Percentiles rank a stretch among this genome's conserved stretches.
Evolutionary conservation across 35 echinoderm and acorn worm species (phyloP).

Genomic region (Ptychodera flava): DNA sequence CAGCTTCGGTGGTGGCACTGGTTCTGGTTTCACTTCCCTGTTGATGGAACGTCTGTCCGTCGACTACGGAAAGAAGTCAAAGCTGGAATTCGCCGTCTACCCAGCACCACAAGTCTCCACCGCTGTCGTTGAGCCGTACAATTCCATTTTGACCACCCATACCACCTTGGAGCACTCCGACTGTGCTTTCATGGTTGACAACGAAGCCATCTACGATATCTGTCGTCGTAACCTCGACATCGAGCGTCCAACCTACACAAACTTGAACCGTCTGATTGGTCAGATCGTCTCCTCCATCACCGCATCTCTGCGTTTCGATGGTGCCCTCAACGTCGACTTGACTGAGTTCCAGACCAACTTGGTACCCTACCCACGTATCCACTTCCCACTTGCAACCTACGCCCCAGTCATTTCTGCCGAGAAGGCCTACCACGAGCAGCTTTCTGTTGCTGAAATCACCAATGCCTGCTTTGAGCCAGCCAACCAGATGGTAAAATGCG

Average conservation of each 20-base stretch:
- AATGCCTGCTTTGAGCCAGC: slow-evolving; percentile 99
- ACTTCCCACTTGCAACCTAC: slow-evolving; percentile 84
- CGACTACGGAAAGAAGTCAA: slow-evolving; percentile 92
- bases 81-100: slow-evolving; percentile 89
- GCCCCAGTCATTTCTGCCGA: slow-evolving; percentile 96
- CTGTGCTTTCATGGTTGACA: slow-evolving; percentile 94
- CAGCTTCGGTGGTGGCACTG: slow-evolving; percentile 89
- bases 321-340: slow-evolving; percentile 87
- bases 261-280: slow-evolving; percentile 84
- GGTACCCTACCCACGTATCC: slow-evolving; percentile 89
- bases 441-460: slow-evolving; percentile 94
- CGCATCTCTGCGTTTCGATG: slow-evolving; percentile 87
- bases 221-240: slow-evolving; percentile 89
- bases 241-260: slow-evolving; percentile 93
- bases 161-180: slow-evolving; percentile 93
- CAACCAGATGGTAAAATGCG: slow-evolving; percentile 99
- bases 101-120: slow-evolving; percentile 83
- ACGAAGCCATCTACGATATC: slow-evolving; percentile 92
- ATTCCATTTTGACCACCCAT: slow-evolving; percentile 86
- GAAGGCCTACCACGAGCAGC: slow-evolving; percentile 96
- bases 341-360: slow-evolving; percentile 95
- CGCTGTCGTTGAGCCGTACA: slow-evolving; percentile 90
- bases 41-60: slow-evolving; percentile 95
- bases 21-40: slow-evolving; percentile 84
- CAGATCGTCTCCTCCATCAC: slow-evolving; percentile 93